Conservation (phyloP, 1,140 invertebrate species). For the Colletes latitarsis region DNA sequence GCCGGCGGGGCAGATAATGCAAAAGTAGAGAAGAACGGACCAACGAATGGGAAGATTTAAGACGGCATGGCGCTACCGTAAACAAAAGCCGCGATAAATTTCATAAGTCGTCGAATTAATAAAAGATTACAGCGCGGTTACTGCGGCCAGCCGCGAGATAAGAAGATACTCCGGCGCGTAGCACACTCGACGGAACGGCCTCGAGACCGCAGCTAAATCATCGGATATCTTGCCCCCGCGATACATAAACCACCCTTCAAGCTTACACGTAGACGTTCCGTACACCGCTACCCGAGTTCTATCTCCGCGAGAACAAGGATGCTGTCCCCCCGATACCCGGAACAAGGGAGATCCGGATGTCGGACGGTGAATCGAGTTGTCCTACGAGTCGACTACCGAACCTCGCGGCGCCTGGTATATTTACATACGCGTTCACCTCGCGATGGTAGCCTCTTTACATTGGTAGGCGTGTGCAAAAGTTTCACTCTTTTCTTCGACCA, state of each 20-base stretch:
- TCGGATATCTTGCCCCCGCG: conserved; percentile 80
- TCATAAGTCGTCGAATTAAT: conserved; percentile 81
- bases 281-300: conserved; percentile 45
- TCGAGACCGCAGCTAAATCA: conserved; percentile 79
- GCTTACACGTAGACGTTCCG: conserved; percentile 74
- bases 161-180: conserved; percentile 69
- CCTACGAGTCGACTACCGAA: not conserved
- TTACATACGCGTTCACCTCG: too few species aligned
- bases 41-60: conserved; percentile 75
- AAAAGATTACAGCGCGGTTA: conserved; percentile 81
- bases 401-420: too few species aligned
- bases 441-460: too few species aligned
- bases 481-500: too few species aligned
- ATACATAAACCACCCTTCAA: conserved; percentile 81
- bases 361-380: conserved; percentile 21
- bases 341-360: conserved; percentile 52
- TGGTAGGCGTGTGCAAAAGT: too few species aligned
- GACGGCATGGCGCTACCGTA: conserved; percentile 69
- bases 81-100: conserved; percentile 82
- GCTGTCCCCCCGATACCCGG: conserved; percentile 25
- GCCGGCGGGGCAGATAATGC: conserved; percentile 67
- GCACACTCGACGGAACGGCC: conserved; percentile 64
- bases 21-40: conserved; percentile 61
- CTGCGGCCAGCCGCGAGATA: conserved; percentile 75
- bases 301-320: conserved; percentile 58